Conservation (phyloP, 1,140 invertebrate genomes). For the Forficula auricularia region DNA sequence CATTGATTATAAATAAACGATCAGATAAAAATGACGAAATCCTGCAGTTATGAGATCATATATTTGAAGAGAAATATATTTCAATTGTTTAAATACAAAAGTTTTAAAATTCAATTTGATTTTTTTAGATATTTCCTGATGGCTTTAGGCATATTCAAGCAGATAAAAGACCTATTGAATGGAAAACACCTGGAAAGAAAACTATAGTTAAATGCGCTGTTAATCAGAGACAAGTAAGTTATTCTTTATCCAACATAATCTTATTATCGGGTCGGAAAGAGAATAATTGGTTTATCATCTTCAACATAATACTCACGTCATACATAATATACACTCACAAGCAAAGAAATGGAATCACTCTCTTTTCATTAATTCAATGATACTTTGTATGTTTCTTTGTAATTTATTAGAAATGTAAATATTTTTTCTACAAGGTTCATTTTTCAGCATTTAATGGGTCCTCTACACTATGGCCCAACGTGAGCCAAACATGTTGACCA, state of each 20-base stretch:
- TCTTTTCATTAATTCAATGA: too few relatives aligned
- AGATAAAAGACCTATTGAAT: conserved; percentile 96
- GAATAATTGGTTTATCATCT: not conserved
- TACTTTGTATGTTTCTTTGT: too few relatives aligned
- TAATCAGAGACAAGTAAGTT: conserved; percentile 87
- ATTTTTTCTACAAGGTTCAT: too few relatives aligned
- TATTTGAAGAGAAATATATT: not conserved
- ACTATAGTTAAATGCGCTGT: conserved; percentile 95
- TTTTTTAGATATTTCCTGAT: conserved; percentile 75
- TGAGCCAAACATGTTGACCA: too few relatives aligned
- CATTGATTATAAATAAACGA: not conserved
- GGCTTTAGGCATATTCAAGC: conserved; percentile 96
- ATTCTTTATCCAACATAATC: not conserved
- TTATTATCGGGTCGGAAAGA: not conserved
- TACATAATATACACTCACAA: not conserved
- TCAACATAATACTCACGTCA: not conserved
- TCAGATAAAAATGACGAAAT: too few relatives aligned
- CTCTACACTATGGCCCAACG: too few relatives aligned
- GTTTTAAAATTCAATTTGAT: too few relatives aligned
- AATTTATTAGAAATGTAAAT: too few relatives aligned
- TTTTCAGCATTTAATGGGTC: too few relatives aligned
- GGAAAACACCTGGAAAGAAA: conserved; percentile 95
- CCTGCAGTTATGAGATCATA: too few relatives aligned
- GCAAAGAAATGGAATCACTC: too few relatives aligned
- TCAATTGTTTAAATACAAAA: not conserved